Evolutionary conservation across 2,797 vertebrate species (phyloP), one percentile per base, ranked within the genome.

Genomic region (Scolopax rusticola): DNA sequence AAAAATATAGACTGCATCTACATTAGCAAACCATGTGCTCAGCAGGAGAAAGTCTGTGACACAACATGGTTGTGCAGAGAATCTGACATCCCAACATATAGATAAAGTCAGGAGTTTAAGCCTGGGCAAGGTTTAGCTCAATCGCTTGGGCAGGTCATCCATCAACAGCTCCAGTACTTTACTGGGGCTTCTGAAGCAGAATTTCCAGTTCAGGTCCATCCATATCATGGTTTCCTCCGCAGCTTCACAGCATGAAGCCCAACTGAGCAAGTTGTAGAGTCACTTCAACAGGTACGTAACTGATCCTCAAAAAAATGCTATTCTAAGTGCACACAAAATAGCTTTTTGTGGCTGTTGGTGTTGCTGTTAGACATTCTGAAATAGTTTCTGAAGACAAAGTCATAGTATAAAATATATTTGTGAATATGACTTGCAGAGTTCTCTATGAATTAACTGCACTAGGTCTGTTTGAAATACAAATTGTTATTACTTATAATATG

Each of bases 381-480:
- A 63, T 2, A 27, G 10, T 30, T 92, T 57, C 71, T 77, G 47
- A 50, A 86, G 41, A 43, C 13, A 85, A 76, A 90, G 20, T 9
- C 28, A 7, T 19, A 24, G 12, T 21, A n/a, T 79, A 33, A 89
- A 82, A 67, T 54, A 6, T 15, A 33, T 76, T 61, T 63, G 27
- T 50, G 51, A 16, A 18, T 70, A 41, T 51, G 57, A 30, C 28
- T 81, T 85, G 50, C 30, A 41, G 77, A 71, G 20, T 41, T 87
- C 30, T 67, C 93, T 7, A 10, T 14, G 51, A 79, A 79, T 65
- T 76, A 65, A 63, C 48, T 73, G 20, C 21, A 18, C 41, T 89
- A 32, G 43, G n/a, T 87, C 59, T 79, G 67, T 84, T 81, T 87
- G 86, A 88, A 75, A 61, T 86, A 67, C 28, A 77, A 56, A 75